Conservation (phyloP, 1,140 invertebrate genomes). For the Ditylenchus dipsaci region DNA sequence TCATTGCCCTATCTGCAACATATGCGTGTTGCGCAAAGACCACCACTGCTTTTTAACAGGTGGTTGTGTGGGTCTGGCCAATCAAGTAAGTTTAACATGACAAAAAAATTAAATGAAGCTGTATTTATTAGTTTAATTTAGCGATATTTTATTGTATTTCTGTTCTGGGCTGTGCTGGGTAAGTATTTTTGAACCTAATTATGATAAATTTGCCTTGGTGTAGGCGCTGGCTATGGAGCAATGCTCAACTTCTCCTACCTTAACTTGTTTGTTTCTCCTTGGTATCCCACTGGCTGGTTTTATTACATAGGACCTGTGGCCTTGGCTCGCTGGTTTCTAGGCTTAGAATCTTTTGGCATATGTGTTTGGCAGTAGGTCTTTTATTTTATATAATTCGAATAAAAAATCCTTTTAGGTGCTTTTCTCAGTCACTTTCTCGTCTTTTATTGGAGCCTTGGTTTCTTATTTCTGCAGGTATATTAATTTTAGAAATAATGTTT, state of each 20-base stretch:
- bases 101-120: not conserved
- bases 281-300: constrained; percentile 41
- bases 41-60: constrained; percentile 47
- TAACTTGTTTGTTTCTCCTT: constrained; percentile 24
- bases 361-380: constrained; percentile 20
- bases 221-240: constrained; percentile 32
- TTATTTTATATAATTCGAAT: not conserved
- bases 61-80: constrained; percentile 45
- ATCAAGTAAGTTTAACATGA: constrained; percentile 26
- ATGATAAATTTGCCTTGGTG: too few species aligned
- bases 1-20: constrained; percentile 45
- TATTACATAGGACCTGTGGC: constrained; percentile 35
- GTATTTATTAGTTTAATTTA: constrained; percentile 6
- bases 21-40: constrained; percentile 45
- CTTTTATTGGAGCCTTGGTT: constrained; percentile 29
- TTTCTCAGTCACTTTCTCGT: constrained; percentile 21
- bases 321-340: constrained; percentile 34
- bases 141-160: constrained; percentile 48
- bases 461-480: constrained; percentile 38
- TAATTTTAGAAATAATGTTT: too few species aligned
- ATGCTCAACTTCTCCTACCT: constrained; percentile 32
- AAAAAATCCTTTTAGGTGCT: constrained; percentile 3
- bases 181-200: too few species aligned
- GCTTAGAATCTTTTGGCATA: constrained; percentile 34
- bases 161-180: constrained; percentile 34